Conservation (phyloP, 2,888 invertebrate genomes). For the Chymomyza procnemis region DNA sequence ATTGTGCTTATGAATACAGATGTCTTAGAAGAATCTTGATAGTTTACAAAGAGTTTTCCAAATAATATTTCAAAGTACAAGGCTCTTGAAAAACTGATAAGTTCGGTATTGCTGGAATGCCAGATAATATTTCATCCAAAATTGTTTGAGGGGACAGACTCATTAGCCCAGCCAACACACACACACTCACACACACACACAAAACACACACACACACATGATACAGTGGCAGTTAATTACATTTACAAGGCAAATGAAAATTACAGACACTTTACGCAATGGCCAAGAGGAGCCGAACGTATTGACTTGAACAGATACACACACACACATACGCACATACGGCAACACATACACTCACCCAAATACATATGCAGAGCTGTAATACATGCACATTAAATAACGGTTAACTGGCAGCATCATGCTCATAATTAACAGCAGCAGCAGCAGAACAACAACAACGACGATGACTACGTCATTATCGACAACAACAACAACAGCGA, state of each 20-base stretch:
- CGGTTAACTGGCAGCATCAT: conserved; percentile 62
- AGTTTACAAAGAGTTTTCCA: too few relatives aligned
- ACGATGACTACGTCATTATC: background rate
- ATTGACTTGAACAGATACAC: background rate
- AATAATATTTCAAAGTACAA: too few relatives aligned
- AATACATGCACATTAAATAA: conserved; percentile 56
- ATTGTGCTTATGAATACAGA: too few relatives aligned
- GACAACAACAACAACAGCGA: conserved; percentile 21
- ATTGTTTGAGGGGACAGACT: background rate
- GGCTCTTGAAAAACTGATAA: too few relatives aligned
- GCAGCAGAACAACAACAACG: conserved; percentile 15
- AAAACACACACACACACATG: conserved; percentile 22
- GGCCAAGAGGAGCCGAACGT: background rate
- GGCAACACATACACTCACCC: too few relatives aligned
- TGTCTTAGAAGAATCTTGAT: too few relatives aligned
- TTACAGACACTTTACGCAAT: conserved; percentile 48
- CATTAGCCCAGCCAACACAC: background rate
- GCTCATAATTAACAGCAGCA: conserved; percentile 49
- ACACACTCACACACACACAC: conserved; percentile 17
- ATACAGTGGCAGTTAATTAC: conserved; percentile 65
- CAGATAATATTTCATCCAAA: background rate
- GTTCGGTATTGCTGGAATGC: background rate
- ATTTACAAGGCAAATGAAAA: conserved; percentile 58
- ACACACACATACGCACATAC: conserved; percentile 19
- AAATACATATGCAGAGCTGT: conserved; percentile 27